Evolutionary conservation across 2,113 vertebrate species (phyloP).

Genomic region (Loxodonta africana): DNA sequence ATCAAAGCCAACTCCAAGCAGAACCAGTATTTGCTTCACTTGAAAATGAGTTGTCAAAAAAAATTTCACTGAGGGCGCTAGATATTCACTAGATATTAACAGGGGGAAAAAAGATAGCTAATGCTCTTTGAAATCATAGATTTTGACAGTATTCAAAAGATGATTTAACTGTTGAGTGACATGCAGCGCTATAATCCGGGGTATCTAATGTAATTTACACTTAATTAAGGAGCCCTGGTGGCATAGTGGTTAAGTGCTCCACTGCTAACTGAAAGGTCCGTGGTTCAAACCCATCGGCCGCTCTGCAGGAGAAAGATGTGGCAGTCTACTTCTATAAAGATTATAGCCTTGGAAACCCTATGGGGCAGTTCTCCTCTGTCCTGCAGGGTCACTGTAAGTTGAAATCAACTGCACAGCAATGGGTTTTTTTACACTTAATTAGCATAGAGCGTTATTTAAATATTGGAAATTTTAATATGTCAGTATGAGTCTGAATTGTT

Average conservation of each 20-base stretch:
- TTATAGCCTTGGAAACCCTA: no score
- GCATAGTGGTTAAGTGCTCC: no score
- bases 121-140: neutral
- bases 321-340: no score
- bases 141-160: constrained; percentile 75
- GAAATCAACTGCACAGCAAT: no score
- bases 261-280: no score
- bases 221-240: no score
- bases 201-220: constrained; percentile 56
- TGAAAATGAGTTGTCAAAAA: constrained; percentile 75
- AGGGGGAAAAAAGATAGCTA: constrained; percentile 51
- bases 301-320: no score
- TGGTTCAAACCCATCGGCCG: no score
- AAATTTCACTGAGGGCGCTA: constrained; percentile 60
- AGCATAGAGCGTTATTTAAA: constrained; percentile 70
- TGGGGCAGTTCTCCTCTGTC: no score
- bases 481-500: constrained; percentile 59
- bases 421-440: constrained; percentile 65
- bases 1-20: constrained; percentile 75
- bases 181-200: constrained; percentile 39
- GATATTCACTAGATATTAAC: constrained; percentile 71
- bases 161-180: constrained; percentile 63
- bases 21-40: constrained; percentile 21
- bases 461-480: constrained; percentile 53
- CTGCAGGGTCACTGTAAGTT: no score